A percentile compares a stretch with the other conserved stretches of the same genome.
These are phyloP conservation scores for Squalus acanthias DNA, from an alignment of 2,797 vertebrate species.

Conservation along the genomic window DNA sequence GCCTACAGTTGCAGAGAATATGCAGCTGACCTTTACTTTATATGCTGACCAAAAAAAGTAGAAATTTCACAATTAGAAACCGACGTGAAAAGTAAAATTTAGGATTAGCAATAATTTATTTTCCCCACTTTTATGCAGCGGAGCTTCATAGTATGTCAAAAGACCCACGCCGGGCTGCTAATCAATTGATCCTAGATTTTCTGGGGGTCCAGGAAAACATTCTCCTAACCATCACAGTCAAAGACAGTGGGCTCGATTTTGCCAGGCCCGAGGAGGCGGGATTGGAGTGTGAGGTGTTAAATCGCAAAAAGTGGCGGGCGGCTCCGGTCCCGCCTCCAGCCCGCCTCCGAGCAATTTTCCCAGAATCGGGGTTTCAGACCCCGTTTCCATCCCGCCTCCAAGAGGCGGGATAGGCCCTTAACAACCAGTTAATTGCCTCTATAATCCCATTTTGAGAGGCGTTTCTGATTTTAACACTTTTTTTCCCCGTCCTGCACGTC, in stretches of 20 bases:
- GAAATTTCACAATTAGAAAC: neutral
- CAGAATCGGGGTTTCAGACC: too few relatives aligned
- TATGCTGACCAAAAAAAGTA: neutral
- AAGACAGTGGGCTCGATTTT: neutral
- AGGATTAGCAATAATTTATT: neutral
- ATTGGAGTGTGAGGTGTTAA: too few relatives aligned
- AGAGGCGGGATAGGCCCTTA: too few relatives aligned
- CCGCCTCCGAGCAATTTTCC: too few relatives aligned
- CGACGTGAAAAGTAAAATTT: neutral
- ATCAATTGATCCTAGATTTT: neutral
- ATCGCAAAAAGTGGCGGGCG: too few relatives aligned
- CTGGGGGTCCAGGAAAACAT: neutral
- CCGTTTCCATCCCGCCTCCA: too few relatives aligned
- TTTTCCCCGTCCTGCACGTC: too few relatives aligned
- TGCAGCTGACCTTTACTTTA: neutral
- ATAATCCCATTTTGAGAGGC: too few relatives aligned
- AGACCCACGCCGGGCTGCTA: neutral
- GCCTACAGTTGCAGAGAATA: neutral
- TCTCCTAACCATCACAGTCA: neutral
- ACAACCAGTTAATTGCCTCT: too few relatives aligned
- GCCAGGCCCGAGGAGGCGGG: too few relatives aligned
- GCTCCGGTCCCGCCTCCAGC: too few relatives aligned
- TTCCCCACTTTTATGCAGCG: neutral
- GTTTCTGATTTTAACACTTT: too few relatives aligned
- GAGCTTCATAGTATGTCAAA: neutral